phyloP scores from a whole-genome alignment of 1,140 invertebrate genomes.

The Planococcus citri region DNA sequence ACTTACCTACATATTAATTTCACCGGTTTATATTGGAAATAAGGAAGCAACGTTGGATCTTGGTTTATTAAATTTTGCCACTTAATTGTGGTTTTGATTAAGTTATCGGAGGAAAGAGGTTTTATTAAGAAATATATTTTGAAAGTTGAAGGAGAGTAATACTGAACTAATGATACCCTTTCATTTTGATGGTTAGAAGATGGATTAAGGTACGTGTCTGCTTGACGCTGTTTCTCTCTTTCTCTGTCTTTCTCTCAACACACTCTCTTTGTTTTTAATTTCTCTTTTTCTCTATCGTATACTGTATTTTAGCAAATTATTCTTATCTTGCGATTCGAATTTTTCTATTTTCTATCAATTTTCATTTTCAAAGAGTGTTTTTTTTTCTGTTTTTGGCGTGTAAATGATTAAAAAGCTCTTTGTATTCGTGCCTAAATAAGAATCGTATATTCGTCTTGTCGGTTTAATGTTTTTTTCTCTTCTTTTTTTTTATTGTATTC shows the following conservation, averaged over 20 bases:
- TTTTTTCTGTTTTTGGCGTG: not conserved
- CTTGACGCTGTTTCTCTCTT: not conserved
- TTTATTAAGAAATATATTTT: not conserved
- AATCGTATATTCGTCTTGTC: not conserved
- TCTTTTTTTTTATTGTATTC: no score
- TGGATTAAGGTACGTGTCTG: constrained; percentile 17
- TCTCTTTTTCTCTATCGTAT: constrained; percentile 27
- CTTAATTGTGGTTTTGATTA: constrained; percentile 4
- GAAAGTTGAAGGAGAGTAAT: not conserved
- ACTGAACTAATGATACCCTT: constrained; percentile 2
- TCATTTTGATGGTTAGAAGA: constrained; percentile 17
- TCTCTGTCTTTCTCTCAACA: not conserved
- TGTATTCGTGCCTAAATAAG: not conserved
- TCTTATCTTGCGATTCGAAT: constrained; percentile 16
- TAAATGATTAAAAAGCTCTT: no score
- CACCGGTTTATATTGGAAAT: not conserved
- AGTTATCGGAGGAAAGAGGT: not conserved
- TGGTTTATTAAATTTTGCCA: not conserved
- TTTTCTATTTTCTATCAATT: constrained; percentile 10
- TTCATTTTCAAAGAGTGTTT: not conserved
- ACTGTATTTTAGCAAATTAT: constrained; percentile 16
- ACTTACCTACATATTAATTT: not conserved
- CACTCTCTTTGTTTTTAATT: constrained; percentile 28
- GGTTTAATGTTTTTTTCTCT: not conserved
- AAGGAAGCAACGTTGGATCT: not conserved